These are phyloP conservation scores for Crenuchus spilurus DNA, from an alignment of 2,797 vertebrate species.

Conservation along the genomic window DNA sequence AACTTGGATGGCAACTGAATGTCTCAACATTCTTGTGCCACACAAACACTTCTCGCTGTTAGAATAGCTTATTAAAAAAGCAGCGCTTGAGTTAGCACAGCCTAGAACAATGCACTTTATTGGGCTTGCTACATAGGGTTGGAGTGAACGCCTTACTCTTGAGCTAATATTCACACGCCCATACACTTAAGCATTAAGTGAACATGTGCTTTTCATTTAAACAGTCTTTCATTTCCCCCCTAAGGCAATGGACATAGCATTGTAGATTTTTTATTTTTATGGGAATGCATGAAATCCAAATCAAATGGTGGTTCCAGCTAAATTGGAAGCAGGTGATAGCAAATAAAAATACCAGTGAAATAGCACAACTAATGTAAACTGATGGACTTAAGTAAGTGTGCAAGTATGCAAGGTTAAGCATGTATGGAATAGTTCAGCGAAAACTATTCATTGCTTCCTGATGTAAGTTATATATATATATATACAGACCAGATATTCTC, in stretches of 20 bases:
- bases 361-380: conserved; percentile 5
- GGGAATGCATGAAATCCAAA: conserved; percentile 69
- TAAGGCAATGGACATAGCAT: conserved; percentile 60
- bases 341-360: conserved; percentile 47
- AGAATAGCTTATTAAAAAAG: conserved; percentile 39
- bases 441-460: no score
- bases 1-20: not conserved
- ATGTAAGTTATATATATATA: no score
- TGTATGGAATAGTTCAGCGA: no score
- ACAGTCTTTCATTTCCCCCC: conserved; percentile 55
- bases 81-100: conserved; percentile 32
- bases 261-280: conserved; percentile 71
- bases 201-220: conserved; percentile 75
- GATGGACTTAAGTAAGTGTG: no score
- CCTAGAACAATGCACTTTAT: conserved; percentile 49
- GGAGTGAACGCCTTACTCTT: conserved; percentile 33
- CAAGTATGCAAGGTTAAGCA: not conserved
- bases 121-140: conserved; percentile 22
- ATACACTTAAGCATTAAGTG: conserved; percentile 44
- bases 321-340: conserved; percentile 68
- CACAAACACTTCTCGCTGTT: conserved; percentile 16
- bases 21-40: conserved; percentile 17
- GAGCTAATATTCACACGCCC: conserved; percentile 51
- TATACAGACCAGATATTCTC: no score
- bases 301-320: conserved; percentile 55